phyloP scores from a whole-genome alignment of 2,113 vertebrate genomes.

The Anseranas semipalmata region DNA sequence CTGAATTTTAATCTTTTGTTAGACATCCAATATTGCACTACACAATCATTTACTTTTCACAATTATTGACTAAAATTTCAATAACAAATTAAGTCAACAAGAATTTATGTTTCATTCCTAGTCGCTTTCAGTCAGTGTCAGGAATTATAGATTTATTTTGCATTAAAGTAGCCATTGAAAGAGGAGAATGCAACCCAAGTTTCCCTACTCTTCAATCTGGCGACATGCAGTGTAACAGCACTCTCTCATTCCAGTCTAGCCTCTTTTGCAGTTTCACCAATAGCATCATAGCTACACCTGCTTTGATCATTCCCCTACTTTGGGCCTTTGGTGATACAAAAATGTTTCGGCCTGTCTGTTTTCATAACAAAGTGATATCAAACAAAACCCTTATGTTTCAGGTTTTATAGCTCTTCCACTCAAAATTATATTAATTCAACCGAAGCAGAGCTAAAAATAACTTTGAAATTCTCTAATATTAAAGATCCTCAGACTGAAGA shows the following conservation, averaged over 20 bases:
- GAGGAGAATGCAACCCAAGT: conserved; percentile 10
- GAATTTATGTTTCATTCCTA: conserved; percentile 73
- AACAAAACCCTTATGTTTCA: neutral
- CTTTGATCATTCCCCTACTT: neutral
- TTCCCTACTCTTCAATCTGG: neutral
- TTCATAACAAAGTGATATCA: neutral
- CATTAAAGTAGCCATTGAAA: conserved; percentile 63
- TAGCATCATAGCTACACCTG: neutral
- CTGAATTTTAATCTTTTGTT: conserved; percentile 77
- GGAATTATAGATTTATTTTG: conserved; percentile 71
- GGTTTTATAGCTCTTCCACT: conserved; percentile 22
- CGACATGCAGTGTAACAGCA: neutral
- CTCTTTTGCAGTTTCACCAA: neutral
- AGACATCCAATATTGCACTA: conserved; percentile 66
- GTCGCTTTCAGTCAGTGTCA: conserved; percentile 71
- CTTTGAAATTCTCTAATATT: neutral
- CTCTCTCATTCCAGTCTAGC: neutral
- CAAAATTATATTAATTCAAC: neutral
- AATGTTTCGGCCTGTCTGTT: neutral
- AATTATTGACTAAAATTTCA: conserved; percentile 78
- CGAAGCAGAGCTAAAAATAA: conserved; percentile 13
- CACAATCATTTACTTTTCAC: conserved; percentile 71
- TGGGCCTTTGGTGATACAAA: neutral
- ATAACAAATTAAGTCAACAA: conserved; percentile 77
- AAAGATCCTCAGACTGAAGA: neutral